Evolutionary conservation across 1,140 invertebrate genomes (phyloP).

Genomic region (Phocides pigmalion): DNA sequence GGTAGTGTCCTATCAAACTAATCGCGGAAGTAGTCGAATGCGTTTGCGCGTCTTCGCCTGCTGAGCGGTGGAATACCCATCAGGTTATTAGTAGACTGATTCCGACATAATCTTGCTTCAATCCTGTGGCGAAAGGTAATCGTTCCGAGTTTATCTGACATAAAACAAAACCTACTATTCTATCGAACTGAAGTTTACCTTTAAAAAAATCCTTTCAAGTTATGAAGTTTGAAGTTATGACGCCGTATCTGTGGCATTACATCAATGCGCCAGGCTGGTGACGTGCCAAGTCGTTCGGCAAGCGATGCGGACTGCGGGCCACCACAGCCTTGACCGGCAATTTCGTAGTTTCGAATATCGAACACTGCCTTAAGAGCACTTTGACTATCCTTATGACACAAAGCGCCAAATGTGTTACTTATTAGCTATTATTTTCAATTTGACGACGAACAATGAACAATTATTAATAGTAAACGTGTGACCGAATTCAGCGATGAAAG

Average conservation of each 20-base stretch:
- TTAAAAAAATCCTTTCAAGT: not conserved
- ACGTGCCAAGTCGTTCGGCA: constrained; percentile 55
- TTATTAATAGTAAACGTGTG: constrained; percentile 9
- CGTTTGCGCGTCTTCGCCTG: too few species aligned
- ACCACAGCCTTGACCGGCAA: constrained; percentile 72
- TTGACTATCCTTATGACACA: not conserved
- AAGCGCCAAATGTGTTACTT: not conserved
- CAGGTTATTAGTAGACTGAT: too few species aligned
- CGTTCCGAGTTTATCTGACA: too few species aligned
- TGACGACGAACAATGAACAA: constrained; percentile 5
- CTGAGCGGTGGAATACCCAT: too few species aligned
- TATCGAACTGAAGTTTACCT: too few species aligned
- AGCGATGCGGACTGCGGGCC: constrained; percentile 59
- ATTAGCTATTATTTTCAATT: constrained; percentile 2
- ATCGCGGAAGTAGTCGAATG: too few species aligned
- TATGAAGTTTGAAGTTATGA: not conserved
- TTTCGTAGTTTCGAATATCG: constrained; percentile 21
- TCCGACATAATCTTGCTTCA: too few species aligned
- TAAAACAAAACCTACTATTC: too few species aligned
- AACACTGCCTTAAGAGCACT: constrained; percentile 6
- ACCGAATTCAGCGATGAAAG: constrained; percentile 12
- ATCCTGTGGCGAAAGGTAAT: too few species aligned
- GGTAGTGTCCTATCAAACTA: too few species aligned
- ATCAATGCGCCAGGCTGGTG: constrained; percentile 51
- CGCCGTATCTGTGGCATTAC: constrained; percentile 26